phyloP scores from a whole-genome alignment of 2,797 vertebrate genomes.

The Eptatretus atami region DNA sequence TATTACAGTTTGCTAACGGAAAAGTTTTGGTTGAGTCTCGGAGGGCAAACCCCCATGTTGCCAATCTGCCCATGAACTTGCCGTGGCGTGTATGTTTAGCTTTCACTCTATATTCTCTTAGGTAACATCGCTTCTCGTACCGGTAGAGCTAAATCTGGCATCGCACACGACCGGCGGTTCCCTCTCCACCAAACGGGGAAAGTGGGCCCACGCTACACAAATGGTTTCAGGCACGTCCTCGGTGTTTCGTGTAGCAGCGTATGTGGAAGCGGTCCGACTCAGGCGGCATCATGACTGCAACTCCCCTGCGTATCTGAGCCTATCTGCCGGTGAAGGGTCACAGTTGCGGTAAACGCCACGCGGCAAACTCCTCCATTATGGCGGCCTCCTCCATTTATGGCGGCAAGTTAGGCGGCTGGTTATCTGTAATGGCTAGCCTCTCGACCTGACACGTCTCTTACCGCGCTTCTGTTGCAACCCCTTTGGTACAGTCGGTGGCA shows the following conservation, averaged over 20 bases:
- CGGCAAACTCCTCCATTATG: background rate
- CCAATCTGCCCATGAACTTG: constrained; percentile 59
- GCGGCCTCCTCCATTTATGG: background rate
- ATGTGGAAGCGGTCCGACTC: background rate
- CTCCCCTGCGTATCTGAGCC: background rate
- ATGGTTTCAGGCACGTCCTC: background rate
- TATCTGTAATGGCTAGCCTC: background rate
- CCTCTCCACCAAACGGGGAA: background rate
- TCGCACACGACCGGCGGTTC: constrained; percentile 9
- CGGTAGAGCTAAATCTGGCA: constrained; percentile 13
- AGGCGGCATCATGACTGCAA: background rate
- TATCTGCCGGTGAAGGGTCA: background rate
- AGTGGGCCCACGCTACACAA: background rate
- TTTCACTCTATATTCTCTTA: constrained; percentile 37
- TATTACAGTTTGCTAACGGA: constrained; percentile 62
- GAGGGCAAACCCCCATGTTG: constrained; percentile 59
- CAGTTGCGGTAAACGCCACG: background rate
- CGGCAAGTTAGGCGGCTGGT: background rate
- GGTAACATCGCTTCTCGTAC: constrained; percentile 23
- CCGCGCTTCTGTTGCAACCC: background rate
- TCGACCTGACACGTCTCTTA: background rate
- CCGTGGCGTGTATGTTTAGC: constrained; percentile 97
- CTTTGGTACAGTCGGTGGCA: background rate
- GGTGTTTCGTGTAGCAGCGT: background rate
- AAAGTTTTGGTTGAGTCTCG: constrained; percentile 34